Percentiles rank a stretch among this genome's conserved stretches.
Evolutionary conservation across 2,888 invertebrate species (phyloP).

Genomic region (Exocentrus adspersus): DNA sequence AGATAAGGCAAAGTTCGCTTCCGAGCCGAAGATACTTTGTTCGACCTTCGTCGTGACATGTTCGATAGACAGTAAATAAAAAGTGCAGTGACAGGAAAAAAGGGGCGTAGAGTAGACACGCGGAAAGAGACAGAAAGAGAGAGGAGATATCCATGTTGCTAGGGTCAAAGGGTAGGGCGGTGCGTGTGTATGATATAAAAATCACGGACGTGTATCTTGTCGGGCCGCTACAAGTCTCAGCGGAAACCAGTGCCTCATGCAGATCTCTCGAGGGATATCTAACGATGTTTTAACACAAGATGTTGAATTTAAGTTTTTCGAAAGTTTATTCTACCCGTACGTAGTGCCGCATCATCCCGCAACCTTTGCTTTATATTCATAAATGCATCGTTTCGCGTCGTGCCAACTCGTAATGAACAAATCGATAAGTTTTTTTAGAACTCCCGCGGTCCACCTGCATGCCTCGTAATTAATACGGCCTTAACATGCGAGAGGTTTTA

Average conservation of each 20-base stretch:
- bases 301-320: no score
- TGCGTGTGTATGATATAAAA: constrained; percentile 9
- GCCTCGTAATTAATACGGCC: constrained; percentile 18
- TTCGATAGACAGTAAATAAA: constrained; percentile 21
- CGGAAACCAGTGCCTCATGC: constrained; percentile 33
- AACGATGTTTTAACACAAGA: constrained; percentile 27
- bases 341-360: no score
- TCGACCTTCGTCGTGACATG: constrained; percentile 21
- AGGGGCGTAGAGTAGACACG: constrained; percentile 4
- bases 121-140: no score
- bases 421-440: constrained; percentile 20
- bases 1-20: background rate
- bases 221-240: constrained; percentile 16
- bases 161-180: background rate
- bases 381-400: background rate
- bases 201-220: constrained; percentile 21
- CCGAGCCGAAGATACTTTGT: no score
- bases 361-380: constrained; percentile 2
- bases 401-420: background rate
- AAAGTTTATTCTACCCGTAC: no score
- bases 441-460: background rate
- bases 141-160: background rate
- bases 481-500: constrained; percentile 17
- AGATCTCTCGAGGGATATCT: constrained; percentile 33
- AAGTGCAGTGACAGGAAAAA: constrained; percentile 26